Evolutionary conservation across 2,888 invertebrate genomes (phyloP).

Genomic region (Ormia ochracea): DNA sequence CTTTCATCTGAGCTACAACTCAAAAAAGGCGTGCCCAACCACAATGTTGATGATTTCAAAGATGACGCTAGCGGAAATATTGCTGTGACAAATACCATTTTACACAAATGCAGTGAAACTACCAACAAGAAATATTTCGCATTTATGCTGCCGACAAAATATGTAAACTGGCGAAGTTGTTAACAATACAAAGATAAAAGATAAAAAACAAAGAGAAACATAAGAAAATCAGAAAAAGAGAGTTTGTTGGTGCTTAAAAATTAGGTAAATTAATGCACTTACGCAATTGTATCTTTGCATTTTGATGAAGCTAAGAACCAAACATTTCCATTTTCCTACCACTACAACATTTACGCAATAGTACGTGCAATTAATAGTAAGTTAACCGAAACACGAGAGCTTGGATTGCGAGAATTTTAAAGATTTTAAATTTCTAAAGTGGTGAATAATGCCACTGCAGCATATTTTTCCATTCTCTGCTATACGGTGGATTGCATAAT

Average conservation of each 20-base stretch:
- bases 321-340: too few relatives aligned
- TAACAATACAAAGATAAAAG: background rate
- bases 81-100: constrained; percentile 47
- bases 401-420: too few relatives aligned
- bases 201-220: background rate
- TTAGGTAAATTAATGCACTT: background rate
- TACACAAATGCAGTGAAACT: constrained; percentile 2
- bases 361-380: too few relatives aligned
- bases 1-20: constrained; percentile 69
- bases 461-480: too few relatives aligned
- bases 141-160: constrained; percentile 31
- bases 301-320: too few relatives aligned
- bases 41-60: constrained; percentile 52
- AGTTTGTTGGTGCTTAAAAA: background rate
- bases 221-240: background rate
- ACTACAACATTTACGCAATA: too few relatives aligned
- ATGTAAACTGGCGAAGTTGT: background rate
- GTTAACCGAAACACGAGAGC: too few relatives aligned
- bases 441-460: too few relatives aligned
- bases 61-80: constrained; percentile 34
- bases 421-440: too few relatives aligned
- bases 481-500: too few relatives aligned
- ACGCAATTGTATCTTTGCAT: too few relatives aligned
- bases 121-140: constrained; percentile 28
- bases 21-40: constrained; percentile 72